Conservation (phyloP, 1,140 invertebrate genomes). For the Bilobella aurantiaca region DNA sequence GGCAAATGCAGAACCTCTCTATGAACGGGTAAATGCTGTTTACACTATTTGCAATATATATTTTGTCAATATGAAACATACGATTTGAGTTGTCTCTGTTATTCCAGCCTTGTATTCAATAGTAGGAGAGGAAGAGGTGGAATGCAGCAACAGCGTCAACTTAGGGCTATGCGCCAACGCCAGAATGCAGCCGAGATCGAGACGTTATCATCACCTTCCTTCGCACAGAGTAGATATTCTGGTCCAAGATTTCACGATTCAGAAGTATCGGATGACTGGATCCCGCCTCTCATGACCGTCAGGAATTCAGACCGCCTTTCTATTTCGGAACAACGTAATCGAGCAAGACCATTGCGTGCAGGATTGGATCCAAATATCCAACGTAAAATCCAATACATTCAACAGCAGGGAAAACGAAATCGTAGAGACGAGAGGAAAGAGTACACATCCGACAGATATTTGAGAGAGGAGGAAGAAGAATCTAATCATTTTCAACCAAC, state of each 20-base stretch:
- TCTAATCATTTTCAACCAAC: conserved; percentile 21
- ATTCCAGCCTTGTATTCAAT: too few relatives aligned
- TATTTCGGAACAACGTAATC: neutral
- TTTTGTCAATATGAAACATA: too few relatives aligned
- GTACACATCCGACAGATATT: conserved; percentile 1
- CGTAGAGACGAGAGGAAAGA: conserved; percentile 1
- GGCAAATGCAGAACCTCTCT: too few relatives aligned
- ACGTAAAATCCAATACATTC: conserved; percentile 26
- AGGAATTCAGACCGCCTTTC: neutral
- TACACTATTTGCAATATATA: too few relatives aligned
- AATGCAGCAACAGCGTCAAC: neutral
- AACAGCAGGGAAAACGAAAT: conserved; percentile 15
- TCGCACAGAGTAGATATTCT: neutral
- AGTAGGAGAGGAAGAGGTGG: too few relatives aligned
- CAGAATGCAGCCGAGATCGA: neutral
- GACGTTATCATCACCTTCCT: neutral
- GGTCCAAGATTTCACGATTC: neutral
- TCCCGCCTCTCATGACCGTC: neutral
- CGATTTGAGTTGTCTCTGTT: too few relatives aligned
- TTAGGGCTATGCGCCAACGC: neutral
- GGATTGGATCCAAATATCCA: conserved; percentile 32
- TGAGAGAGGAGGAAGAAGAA: neutral
- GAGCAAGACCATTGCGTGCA: conserved; percentile 11
- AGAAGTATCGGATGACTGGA: neutral
- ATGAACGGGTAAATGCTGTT: too few relatives aligned